phyloP scores from a whole-genome alignment of 1,140 invertebrate species.

The silkworm (Bombyx mori) region ASM3026992v2 NC_085119.1:9725001-9725500 shows the following conservation, averaged over 20 bases:
- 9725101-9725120: conserved; percentile 84
- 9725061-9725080: conserved; percentile 83
- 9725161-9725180: conserved; percentile 10
- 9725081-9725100: conserved; percentile 90
- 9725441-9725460: conserved; percentile 96
- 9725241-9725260: conserved; percentile 66
- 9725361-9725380: conserved; percentile 94
- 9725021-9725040: conserved; percentile 78
- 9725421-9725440: conserved; percentile 93
- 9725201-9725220: conserved; percentile 38
- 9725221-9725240: conserved; percentile 40
- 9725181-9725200: conserved; percentile 61
- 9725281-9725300: conserved; percentile 62
- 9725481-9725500: background rate
- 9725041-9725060: conserved; percentile 81
- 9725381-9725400: conserved; percentile 92
- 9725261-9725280: conserved; percentile 57
- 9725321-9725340: conserved; percentile 76
- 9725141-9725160: background rate
- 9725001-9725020: conserved; percentile 78
- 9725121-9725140: conserved; percentile 25
- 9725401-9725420: conserved; percentile 98
- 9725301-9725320: conserved; percentile 54
- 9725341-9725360: conserved; percentile 88
- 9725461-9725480: conserved; percentile 94